Conservation (phyloP, 2,797 vertebrate genomes). For the Calcarius lapponicus region DNA sequence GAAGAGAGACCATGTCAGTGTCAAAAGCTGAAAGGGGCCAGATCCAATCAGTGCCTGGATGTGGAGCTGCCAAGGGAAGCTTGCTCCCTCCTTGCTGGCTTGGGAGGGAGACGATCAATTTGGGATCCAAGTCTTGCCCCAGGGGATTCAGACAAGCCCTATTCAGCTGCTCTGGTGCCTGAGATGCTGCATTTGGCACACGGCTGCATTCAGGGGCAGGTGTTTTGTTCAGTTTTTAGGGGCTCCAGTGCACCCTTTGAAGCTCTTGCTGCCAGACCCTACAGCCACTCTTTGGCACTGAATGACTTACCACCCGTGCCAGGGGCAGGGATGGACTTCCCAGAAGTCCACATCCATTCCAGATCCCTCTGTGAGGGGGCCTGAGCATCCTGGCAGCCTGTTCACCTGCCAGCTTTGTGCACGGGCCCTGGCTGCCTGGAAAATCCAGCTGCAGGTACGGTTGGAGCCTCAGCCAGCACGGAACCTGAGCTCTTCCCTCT, state of each 20-base stretch:
- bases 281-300: not conserved
- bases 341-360: not conserved
- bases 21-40: constrained; percentile 20
- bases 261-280: accelerated
- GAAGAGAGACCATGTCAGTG: not conserved
- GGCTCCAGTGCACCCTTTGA: not conserved
- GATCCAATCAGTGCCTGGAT: not conserved
- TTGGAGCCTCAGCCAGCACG: not conserved
- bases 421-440: not conserved
- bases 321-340: not conserved
- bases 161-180: not conserved
- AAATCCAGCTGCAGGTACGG: not conserved
- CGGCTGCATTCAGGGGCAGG: not conserved
- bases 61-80: not conserved
- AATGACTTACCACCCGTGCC: accelerated
- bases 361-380: not conserved
- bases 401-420: too few relatives aligned
- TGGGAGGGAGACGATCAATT: accelerated
- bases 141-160: not conserved
- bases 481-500: not conserved
- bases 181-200: not conserved
- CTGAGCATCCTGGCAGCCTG: not conserved
- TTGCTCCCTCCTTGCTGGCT: not conserved
- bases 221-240: not conserved
- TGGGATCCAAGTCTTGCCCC: not conserved